phyloP scores from a whole-genome alignment of 30 jellyfish, hydroid and myxozoan species.

The Cassiopea xamachana region DNA sequence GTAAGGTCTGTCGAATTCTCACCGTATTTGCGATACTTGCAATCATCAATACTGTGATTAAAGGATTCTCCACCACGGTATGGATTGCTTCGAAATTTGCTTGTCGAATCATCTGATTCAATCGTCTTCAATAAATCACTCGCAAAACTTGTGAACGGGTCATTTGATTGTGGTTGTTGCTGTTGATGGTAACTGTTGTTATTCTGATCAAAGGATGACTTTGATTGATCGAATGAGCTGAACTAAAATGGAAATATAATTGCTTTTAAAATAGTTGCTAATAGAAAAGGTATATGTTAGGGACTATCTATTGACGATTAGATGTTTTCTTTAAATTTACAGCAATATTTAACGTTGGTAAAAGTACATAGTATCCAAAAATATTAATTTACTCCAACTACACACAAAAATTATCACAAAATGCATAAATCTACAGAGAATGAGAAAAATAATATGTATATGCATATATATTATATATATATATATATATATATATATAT shows the following conservation, averaged over 20 bases:
- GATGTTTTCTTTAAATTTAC: too few relatives aligned
- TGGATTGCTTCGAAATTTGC: conserved; percentile 3
- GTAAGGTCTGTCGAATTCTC: background rate
- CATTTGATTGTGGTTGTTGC: conserved; percentile 45
- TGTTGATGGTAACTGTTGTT: conserved; percentile 12
- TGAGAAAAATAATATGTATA: too few relatives aligned
- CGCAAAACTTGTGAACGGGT: conserved; percentile 61
- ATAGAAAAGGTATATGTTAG: background rate
- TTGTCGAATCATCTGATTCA: conserved; percentile 51
- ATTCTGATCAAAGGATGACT: conserved; percentile 3
- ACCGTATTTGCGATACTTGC: conserved; percentile 26
- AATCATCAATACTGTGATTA: conserved; percentile 6
- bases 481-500: too few relatives aligned
- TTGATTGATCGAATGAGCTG: background rate
- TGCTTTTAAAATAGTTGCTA: background rate
- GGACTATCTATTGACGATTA: too few relatives aligned
- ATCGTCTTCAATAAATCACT: conserved; percentile 69
- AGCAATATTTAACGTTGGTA: too few relatives aligned
- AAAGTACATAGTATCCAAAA: too few relatives aligned
- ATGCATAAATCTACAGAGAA: too few relatives aligned
- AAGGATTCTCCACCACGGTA: background rate
- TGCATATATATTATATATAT: too few relatives aligned
- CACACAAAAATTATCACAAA: too few relatives aligned
- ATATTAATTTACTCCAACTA: too few relatives aligned
- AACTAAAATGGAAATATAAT: background rate